Evolutionary conservation across 2,113 vertebrate genomes (phyloP).

Genomic region (Arenaria interpres): DNA sequence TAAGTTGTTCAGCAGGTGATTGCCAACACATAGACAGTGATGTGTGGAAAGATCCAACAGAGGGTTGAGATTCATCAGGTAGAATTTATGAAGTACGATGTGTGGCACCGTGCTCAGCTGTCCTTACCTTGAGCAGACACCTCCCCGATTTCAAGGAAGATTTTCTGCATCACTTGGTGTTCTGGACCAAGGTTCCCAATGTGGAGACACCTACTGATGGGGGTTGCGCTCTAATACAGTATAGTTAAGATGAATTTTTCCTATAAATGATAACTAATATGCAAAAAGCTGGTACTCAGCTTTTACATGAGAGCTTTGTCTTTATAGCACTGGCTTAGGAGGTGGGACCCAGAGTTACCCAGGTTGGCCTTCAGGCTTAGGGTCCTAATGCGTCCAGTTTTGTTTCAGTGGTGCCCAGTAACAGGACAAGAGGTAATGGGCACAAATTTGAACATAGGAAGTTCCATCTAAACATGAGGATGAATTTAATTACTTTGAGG

Average conservation of each 20-base stretch:
- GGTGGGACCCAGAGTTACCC: no score
- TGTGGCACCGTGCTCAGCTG: neutral
- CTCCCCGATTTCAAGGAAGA: neutral
- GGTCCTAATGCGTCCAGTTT: no score
- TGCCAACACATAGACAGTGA: neutral
- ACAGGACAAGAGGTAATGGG: no score
- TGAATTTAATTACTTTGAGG: no score
- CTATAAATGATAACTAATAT: neutral
- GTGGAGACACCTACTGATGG: neutral
- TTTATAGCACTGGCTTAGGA: neutral
- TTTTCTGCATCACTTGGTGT: neutral
- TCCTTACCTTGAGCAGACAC: neutral
- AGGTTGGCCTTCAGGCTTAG: neutral
- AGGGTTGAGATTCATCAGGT: neutral
- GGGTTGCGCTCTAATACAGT: neutral
- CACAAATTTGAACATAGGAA: no score
- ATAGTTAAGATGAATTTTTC: neutral
- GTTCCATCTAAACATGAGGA: no score
- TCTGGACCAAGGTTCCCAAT: neutral
- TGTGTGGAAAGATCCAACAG: neutral
- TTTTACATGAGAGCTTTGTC: accelerated
- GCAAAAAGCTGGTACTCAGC: neutral
- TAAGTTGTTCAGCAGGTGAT: neutral
- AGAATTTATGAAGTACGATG: neutral
- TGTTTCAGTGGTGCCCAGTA: no score